Base-by-base conservation (phyloP, 1,140 invertebrate genomes). In the Drosophila subpulchrella region DNA sequence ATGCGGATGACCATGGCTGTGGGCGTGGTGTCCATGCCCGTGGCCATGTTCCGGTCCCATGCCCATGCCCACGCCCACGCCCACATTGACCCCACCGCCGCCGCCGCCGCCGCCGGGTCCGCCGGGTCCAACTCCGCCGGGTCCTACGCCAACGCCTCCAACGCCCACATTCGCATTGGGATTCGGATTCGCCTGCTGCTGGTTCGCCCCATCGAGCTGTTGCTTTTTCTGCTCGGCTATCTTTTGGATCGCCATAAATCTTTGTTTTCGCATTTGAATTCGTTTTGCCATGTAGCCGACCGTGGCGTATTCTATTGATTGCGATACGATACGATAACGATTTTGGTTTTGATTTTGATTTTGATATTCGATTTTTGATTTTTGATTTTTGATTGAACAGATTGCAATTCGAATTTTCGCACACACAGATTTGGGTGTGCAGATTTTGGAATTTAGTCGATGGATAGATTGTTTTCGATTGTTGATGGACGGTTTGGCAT, bases 261-360 rank as follows among this genome's bases (percentile, higher is more conserved):
- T 94, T 93, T 97, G 97, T 93, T 98, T 98, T 83, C 97, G 94
- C 97, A 98, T 98, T 93, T 98, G 97, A 93, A 98, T 98, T 92
- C 97, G 94, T 94, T 98, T 98, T 68, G 97, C 97, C 96, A 98
- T 97, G 93, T 98, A 98, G 76, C 97, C 97, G 68, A 98, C 97
- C 55, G 97, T 97, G 61, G 97, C 97, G 92, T 98, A 98, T 94
- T 98, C 97, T 98, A 94, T 80, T 72, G 81, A 85, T 84, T 80
- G 81, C 81, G 81, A 84, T 75, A 79, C 70, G 65, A 84, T 72
- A 88, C 67, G 76, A 75, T 84, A 71, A 74, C 68, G 82, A 88
- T 72, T 83, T 84, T 70, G 53, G 13, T 50, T 15, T 46, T 44
- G 42, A 20, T 44, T 44, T 67, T 27, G 50, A 39, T 39, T 13